A percentile compares a stretch with the other conserved stretches of the same genome.
Evolutionary conservation across 1,140 invertebrate species (phyloP).

Genomic region (Drosophila sechellia): DNA sequence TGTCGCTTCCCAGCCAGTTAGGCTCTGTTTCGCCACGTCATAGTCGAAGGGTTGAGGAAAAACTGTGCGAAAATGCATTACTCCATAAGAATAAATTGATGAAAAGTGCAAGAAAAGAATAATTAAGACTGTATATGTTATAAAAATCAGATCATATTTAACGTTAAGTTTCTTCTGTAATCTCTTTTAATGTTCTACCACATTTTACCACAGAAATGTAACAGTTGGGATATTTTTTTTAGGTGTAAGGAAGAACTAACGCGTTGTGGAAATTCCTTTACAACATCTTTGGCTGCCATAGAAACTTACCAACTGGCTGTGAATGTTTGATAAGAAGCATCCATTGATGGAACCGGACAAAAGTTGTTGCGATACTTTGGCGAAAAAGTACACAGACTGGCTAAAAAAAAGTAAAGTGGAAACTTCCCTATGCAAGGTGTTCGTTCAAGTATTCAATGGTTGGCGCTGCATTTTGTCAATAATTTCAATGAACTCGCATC

Average conservation of each 20-base stretch:
- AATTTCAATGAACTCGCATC: conserved; percentile 13
- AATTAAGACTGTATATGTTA: no score
- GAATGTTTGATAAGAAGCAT: conserved; percentile 70
- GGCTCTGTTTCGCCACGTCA: conserved; percentile 71
- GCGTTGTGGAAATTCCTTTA: conserved; percentile 38
- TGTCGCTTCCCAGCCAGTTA: conserved; percentile 71
- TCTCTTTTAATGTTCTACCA: no score
- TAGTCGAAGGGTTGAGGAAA: conserved; percentile 13
- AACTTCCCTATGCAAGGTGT: conserved; percentile 9
- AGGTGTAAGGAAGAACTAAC: conserved; percentile 33
- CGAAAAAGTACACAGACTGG: conserved; percentile 12
- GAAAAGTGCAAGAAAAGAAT: neutral
- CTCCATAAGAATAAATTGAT: no score
- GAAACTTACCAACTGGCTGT: conserved; percentile 55
- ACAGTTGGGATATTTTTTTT: neutral
- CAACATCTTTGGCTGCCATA: conserved; percentile 30
- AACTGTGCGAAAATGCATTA: neutral
- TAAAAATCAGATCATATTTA: no score
- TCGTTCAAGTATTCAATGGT: conserved; percentile 26
- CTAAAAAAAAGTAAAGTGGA: neutral
- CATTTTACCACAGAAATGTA: no score
- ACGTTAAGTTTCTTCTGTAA: no score
- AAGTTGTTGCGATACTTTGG: conserved; percentile 29
- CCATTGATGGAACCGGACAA: conserved; percentile 62
- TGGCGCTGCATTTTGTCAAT: conserved; percentile 25